These are phyloP conservation scores for Catharus bicknelli DNA, from an alignment of 2,113 vertebrate genomes.

Conservation along the genomic window DNA sequence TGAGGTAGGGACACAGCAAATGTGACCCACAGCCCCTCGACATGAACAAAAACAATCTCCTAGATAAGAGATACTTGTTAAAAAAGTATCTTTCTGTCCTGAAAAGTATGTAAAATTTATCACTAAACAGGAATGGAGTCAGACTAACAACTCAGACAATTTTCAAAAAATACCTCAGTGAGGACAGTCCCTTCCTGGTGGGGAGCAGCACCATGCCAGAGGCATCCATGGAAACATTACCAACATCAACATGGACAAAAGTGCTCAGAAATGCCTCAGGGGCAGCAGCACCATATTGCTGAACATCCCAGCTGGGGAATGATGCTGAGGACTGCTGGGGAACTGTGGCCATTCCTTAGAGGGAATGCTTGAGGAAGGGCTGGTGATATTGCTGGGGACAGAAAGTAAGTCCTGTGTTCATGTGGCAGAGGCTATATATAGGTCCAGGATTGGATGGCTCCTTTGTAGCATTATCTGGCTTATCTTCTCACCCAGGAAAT, in stretches of 20 bases:
- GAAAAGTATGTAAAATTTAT: background rate
- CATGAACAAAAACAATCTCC: background rate
- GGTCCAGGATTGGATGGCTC: background rate
- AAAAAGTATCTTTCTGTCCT: background rate
- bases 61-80: background rate
- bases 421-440: background rate
- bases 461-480: background rate
- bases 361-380: rapidly evolving
- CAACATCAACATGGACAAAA: rapidly evolving
- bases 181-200: rapidly evolving
- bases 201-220: background rate
- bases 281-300: background rate
- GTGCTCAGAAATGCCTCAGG: background rate
- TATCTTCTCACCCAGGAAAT: background rate
- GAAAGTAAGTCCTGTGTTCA: background rate
- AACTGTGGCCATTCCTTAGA: background rate
- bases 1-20: background rate
- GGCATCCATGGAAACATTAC: background rate
- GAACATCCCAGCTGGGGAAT: background rate
- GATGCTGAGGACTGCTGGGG: background rate
- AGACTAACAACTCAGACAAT: background rate
- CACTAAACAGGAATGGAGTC: background rate
- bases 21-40: background rate
- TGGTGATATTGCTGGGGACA: background rate
- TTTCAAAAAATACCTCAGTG: background rate